phyloP scores from a whole-genome alignment of 2,888 invertebrate species.

The Caradrina clavipalpis region DNA sequence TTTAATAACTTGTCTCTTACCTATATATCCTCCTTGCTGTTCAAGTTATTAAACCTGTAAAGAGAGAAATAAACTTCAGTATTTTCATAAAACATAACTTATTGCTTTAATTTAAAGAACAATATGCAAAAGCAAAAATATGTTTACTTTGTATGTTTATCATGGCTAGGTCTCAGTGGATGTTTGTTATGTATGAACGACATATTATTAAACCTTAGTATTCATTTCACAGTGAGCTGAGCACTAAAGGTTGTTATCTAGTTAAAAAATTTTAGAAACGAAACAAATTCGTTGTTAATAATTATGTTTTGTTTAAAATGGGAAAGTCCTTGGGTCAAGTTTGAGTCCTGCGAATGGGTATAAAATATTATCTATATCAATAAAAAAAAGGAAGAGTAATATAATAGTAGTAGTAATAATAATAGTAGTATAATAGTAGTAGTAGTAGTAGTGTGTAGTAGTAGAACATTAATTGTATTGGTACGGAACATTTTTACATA shows the following conservation, averaged over 20 bases:
- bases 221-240: slow-evolving; percentile 35
- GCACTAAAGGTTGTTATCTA: slow-evolving; percentile 20
- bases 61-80: slow-evolving; percentile 24
- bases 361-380: too few species aligned
- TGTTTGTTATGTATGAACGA: neutral
- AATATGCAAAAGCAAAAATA: neutral
- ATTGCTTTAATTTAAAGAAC: slow-evolving; percentile 19
- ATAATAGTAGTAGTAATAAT: too few species aligned
- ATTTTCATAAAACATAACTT: slow-evolving; percentile 6
- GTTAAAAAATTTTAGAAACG: slow-evolving; percentile 1
- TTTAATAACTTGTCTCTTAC: slow-evolving; percentile 31
- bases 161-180: neutral
- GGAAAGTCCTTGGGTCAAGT: neutral
- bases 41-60: slow-evolving; percentile 51
- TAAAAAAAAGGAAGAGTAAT: too few species aligned
- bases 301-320: neutral
- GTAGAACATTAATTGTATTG: too few species aligned
- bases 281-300: neutral
- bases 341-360: too few species aligned
- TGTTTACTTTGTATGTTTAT: neutral
- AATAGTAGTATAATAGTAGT: too few species aligned
- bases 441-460: too few species aligned
- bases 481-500: too few species aligned
- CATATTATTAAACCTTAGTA: neutral
- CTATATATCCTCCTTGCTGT: slow-evolving; percentile 23